Base-by-base conservation (phyloP, 2,888 invertebrate genomes). In the Scelioninae gen. 2 region DNA sequence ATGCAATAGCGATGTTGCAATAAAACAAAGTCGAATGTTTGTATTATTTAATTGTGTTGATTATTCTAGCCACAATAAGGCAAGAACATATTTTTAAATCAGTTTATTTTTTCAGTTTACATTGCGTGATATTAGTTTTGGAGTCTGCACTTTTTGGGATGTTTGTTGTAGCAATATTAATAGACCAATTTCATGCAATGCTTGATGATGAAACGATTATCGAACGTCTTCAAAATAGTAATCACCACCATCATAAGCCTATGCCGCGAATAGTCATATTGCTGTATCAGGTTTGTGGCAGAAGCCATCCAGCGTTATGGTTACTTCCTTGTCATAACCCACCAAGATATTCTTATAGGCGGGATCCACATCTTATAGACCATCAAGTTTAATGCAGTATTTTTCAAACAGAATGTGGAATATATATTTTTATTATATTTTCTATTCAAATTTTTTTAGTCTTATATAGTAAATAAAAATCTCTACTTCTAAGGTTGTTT, bases 71-170 rank as follows among this genome's bases (percentile, higher is more conserved):
- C 2, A 22, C 2, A 22, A 4, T 22, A 22, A 4, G 5, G 5
- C 22, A 22, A 22, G 22, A 2, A 22, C 5, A 22, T 22, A 2
- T 22, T 22, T 22, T 22, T 4, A 22, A 4, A 22, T 22, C 5
- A 22, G 3, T 4, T 22, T 4, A 22, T 46, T 48, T 60, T 75
- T 79, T 46, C 87, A 95, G 95, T 85, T 89, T 96, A 80, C 96
- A 96, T 85, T 92, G 93, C 77, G 92, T 96, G 50, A 91, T 94
- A 79, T 87, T 96, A 76, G 89, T 94, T 68, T 87, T 96, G 85
- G 95, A 95, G 85, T 92, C 93, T 68, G 90, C 93, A 5, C 87
- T 96, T 19, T 96, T 96, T 87, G 96, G 96, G 6, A 90, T 96
- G 83, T 96, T 96, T 86, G 95, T 95, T 11, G 89, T 93, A 65